Conservation (phyloP, 2,797 vertebrate genomes). For the Hippoglossus hippoglossus region DNA sequence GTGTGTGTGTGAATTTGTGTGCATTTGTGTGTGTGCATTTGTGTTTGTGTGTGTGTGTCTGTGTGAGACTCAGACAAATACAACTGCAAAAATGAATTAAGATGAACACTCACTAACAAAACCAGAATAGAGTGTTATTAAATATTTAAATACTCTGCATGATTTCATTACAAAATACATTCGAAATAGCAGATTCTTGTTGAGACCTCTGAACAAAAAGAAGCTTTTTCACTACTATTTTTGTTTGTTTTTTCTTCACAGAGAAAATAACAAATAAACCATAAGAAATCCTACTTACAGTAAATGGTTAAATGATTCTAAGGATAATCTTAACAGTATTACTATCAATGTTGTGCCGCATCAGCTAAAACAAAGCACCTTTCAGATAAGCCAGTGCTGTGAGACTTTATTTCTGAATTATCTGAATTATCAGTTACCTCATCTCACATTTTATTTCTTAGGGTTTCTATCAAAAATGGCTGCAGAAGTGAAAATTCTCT, state of each 20-base stretch:
- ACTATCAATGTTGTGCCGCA: background rate
- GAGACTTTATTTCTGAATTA: background rate
- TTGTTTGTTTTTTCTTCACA: background rate
- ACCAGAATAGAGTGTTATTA: background rate
- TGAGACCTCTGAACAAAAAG: background rate
- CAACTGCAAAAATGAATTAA: background rate
- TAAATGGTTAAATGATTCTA: background rate
- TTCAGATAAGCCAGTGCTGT: background rate
- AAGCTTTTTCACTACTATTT: background rate
- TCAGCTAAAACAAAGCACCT: no score
- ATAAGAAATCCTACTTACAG: background rate
- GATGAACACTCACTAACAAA: background rate
- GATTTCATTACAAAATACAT: background rate
- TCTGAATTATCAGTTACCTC: no score
- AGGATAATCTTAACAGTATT: conserved; percentile 13
- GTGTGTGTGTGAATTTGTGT: background rate
- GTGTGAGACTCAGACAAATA: background rate
- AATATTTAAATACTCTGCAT: conserved; percentile 12
- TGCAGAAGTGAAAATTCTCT: background rate
- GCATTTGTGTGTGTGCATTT: background rate
- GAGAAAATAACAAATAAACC: background rate
- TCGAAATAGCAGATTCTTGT: background rate
- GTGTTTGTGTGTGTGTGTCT: background rate
- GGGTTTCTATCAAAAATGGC: background rate
- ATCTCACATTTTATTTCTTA: background rate